phyloP scores from a whole-genome alignment of 2,797 vertebrate species.

The Melanogrammus aeglefinus region DNA sequence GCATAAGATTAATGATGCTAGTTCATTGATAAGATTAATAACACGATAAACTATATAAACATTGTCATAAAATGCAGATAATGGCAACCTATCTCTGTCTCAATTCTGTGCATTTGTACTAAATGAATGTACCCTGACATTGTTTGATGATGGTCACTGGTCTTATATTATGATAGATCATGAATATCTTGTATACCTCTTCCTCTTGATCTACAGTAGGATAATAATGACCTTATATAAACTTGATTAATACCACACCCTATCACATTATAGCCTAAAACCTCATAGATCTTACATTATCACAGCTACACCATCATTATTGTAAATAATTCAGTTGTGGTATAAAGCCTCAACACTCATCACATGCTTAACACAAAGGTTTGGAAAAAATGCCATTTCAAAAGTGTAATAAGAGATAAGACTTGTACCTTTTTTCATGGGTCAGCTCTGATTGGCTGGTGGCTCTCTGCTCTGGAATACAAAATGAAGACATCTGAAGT shows the following conservation, averaged over 20 bases:
- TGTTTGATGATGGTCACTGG: not conserved
- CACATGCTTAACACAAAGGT: not conserved
- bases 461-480: slow-evolving; percentile 58
- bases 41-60: not conserved
- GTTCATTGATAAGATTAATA: not conserved
- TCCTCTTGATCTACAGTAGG: not conserved
- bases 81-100: not conserved
- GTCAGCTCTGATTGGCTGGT: slow-evolving; percentile 53
- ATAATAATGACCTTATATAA: too few species aligned
- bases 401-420: not conserved
- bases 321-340: not conserved
- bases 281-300: not conserved
- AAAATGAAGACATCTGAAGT: not conserved
- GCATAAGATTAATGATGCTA: not conserved
- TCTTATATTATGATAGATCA: not conserved
- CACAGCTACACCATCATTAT: not conserved
- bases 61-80: not conserved
- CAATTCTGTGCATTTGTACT: not conserved
- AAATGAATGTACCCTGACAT: not conserved
- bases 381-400: not conserved
- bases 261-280: too few species aligned
- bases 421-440: slow-evolving; percentile 66
- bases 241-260: too few species aligned
- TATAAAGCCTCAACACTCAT: not conserved
- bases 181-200: not conserved